Conservation (phyloP, 1,140 invertebrate species). For the Trichoplusia ni region DNA sequence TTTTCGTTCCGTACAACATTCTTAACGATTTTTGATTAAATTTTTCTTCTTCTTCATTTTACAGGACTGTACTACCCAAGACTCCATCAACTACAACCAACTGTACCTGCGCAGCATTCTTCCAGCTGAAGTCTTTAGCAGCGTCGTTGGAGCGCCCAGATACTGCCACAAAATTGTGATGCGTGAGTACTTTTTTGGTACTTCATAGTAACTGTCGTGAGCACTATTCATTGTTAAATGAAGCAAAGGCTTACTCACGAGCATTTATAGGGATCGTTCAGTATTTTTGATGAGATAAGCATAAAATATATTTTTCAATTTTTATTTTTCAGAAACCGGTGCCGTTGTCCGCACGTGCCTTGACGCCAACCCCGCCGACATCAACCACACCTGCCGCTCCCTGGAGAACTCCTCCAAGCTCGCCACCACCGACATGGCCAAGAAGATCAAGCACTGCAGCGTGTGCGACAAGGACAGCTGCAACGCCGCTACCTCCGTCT, state of each 20-base stretch:
- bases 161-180: slow-evolving; percentile 71
- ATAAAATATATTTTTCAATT: no score
- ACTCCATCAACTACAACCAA: slow-evolving; percentile 68
- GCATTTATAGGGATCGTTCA: no score
- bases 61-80: slow-evolving; percentile 65
- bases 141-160: slow-evolving; percentile 62
- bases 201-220: slow-evolving; percentile 1
- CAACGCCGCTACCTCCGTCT: slow-evolving; percentile 81
- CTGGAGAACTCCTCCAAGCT: slow-evolving; percentile 50
- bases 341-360: slow-evolving; percentile 67
- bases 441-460: slow-evolving; percentile 66
- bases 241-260: no score
- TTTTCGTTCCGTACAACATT: no score
- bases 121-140: slow-evolving; percentile 55
- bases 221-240: no score
- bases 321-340: slow-evolving; percentile 59
- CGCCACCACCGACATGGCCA: slow-evolving; percentile 43
- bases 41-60: slow-evolving; percentile 24
- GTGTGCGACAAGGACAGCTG: slow-evolving; percentile 78
- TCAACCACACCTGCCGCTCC: slow-evolving; percentile 62
- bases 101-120: slow-evolving; percentile 58
- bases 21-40: not conserved
- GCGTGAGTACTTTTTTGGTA: slow-evolving; percentile 47
- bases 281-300: no score
- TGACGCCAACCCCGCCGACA: slow-evolving; percentile 64